Base-by-base conservation (phyloP, 2,888 invertebrate genomes). In the Sphecodes monilicornis region DNA sequence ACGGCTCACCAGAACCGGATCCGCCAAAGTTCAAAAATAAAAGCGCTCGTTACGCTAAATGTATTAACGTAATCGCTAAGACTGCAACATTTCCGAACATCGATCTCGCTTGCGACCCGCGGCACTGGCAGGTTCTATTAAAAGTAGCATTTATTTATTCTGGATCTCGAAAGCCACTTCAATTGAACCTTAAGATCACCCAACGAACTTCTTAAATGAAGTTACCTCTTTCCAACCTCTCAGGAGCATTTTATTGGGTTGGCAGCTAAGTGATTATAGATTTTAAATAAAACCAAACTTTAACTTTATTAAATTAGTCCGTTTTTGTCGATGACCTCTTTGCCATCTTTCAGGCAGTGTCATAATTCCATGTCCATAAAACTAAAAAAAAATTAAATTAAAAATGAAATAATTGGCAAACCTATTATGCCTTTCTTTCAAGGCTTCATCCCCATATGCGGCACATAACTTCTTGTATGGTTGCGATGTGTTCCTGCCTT, bases 21-120 rank as follows among this genome's bases (percentile, higher is more conserved):
- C 26, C 69, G 26, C 18, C 13, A 41, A 77, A 60, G 54, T 73
- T 82, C 50, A 68, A 70, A 79, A 88, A 88, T 88, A 78, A 68
- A 80, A 72, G 66, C 39, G 70, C 60, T n/a, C 43, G 71, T 73
- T 69, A 50, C 69, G 46, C 68, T 41, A 18, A 36, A 57, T 66
- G 76, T 68, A 83, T 73, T 54, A 77, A 77, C 36, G 69, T 2
- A 18, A 29, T 50, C 36, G 43, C 50, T 78, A 39, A 66, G 70
- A 57, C 43, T 2, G 32, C 60, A 13, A 73, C 32, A 32, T 72
- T 82, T 72, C 32, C 64, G 36, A 66, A 36, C 60, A 29, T 66
- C 32, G 32, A 22, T 50, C 22, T 18, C 22, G 22, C 2, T 5
- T 8, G 10, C 3, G 8, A 22, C 0, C 64, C 22, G 36, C 32